Evolutionary conservation across 2,797 vertebrate genomes (phyloP).

Genomic region (Botia kubotai): DNA sequence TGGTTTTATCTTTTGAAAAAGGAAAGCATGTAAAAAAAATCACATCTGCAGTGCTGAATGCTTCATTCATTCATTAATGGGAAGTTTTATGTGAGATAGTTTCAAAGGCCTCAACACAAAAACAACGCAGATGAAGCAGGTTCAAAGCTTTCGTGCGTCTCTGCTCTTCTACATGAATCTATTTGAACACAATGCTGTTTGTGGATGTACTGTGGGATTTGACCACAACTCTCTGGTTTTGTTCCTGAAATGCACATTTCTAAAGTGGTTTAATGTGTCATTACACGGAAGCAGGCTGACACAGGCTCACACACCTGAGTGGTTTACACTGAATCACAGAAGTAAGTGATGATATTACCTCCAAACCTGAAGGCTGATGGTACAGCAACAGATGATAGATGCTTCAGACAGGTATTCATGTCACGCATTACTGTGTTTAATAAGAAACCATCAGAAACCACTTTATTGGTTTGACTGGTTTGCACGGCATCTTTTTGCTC

Average conservation of each 20-base stretch:
- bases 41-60: neutral
- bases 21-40: neutral
- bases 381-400: neutral
- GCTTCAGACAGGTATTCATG: neutral
- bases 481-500: neutral
- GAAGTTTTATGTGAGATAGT: neutral
- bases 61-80: neutral
- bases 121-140: neutral
- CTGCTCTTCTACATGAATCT: neutral
- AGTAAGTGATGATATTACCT: neutral
- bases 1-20: neutral
- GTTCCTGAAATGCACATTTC: neutral
- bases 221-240: too few relatives aligned
- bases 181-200: neutral
- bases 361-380: neutral
- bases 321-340: neutral
- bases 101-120: neutral
- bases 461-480: neutral
- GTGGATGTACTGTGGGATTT: too few relatives aligned
- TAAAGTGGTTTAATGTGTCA: neutral
- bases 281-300: too few relatives aligned
- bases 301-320: too few relatives aligned
- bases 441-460: neutral
- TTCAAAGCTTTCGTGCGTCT: neutral
- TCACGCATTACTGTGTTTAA: neutral